Evolutionary conservation across 2,888 invertebrate genomes (phyloP).

Genomic region (Adelognathus sp.): DNA sequence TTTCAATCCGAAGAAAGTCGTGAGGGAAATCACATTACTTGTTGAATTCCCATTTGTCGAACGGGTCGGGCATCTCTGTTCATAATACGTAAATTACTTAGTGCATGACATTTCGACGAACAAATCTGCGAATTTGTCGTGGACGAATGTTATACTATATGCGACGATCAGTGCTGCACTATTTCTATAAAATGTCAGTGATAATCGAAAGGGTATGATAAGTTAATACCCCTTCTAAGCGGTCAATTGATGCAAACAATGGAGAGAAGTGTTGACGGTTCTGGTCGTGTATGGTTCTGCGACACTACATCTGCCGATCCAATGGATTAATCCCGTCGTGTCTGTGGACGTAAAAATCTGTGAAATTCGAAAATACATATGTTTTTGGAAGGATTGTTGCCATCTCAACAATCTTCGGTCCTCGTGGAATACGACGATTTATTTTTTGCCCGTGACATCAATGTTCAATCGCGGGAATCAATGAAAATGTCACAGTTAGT

Average conservation of each 20-base stretch:
- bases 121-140: neutral
- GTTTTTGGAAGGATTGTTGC: constrained; percentile 28
- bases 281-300: no score
- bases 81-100: neutral
- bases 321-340: constrained; percentile 10
- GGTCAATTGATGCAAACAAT: neutral
- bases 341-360: neutral
- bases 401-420: constrained; percentile 11
- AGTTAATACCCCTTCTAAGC: no score
- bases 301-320: neutral
- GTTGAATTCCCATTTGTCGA: neutral
- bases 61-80: neutral
- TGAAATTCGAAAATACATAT: neutral
- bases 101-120: neutral
- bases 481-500: constrained; percentile 42
- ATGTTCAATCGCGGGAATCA: neutral
- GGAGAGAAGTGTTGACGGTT: neutral
- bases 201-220: no score
- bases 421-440: constrained; percentile 9
- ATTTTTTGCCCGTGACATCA: neutral
- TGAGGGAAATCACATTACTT: neutral
- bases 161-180: neutral
- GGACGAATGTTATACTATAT: neutral
- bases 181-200: neutral
- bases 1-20: neutral